These are phyloP conservation scores for Oophaga pumilio DNA, from an alignment of 2,113 vertebrate species.

Conservation along the genomic window DNA sequence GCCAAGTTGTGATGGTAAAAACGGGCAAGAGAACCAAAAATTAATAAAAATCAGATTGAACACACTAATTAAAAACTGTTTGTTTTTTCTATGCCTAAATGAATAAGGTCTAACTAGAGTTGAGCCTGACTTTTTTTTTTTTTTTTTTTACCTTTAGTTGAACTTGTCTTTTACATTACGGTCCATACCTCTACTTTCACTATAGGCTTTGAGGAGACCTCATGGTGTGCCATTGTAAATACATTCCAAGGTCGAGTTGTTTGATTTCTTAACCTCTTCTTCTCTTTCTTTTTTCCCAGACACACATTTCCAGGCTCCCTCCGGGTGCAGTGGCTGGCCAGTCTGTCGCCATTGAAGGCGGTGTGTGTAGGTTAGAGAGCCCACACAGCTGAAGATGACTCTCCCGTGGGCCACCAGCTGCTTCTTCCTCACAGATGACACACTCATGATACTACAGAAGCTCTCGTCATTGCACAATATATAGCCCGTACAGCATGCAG, in stretches of 20 bases:
- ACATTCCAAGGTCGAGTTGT: not conserved
- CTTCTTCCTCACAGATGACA: constrained; percentile 61
- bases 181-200: not conserved
- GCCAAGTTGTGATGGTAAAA: no score
- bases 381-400: constrained; percentile 72
- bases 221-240: not conserved
- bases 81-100: no score
- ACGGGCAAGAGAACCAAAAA: no score
- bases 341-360: constrained; percentile 97
- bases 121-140: no score
- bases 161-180: not conserved
- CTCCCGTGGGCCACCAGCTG: constrained; percentile 63
- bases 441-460: constrained; percentile 67
- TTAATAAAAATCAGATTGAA: no score
- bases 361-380: constrained; percentile 90
- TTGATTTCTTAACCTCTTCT: constrained; percentile 33
- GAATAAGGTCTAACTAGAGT: no score
- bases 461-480: constrained; percentile 55
- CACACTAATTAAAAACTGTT: no score
- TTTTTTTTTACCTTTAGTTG: not conserved
- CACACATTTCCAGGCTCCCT: constrained; percentile 97
- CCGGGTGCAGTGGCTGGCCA: constrained; percentile 93
- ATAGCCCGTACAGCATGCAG: constrained; percentile 60
- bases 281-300: constrained; percentile 74
- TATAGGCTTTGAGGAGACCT: not conserved